Evolutionary conservation across 1,140 invertebrate genomes (phyloP).

Genomic region (Armadillidium nasatum): DNA sequence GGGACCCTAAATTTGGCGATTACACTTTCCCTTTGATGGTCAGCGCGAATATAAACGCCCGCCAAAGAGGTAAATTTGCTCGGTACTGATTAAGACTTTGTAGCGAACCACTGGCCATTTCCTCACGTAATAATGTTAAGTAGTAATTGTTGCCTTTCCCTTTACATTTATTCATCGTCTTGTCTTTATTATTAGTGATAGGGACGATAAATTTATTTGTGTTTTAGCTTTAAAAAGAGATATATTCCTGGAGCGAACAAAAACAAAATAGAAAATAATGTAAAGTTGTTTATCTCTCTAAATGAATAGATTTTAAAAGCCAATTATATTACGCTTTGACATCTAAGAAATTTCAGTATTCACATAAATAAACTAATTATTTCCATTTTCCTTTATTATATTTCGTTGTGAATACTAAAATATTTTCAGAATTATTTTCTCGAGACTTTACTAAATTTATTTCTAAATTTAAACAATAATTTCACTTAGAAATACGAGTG

Average conservation of each 20-base stretch:
- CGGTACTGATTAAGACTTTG: constrained; percentile 9
- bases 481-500: constrained; percentile 1
- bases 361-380: too few relatives aligned
- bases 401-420: neutral
- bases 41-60: neutral
- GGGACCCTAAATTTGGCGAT: neutral
- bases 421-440: neutral
- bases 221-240: neutral
- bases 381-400: too few relatives aligned
- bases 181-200: constrained; percentile 8
- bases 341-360: too few relatives aligned
- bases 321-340: too few relatives aligned
- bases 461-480: neutral
- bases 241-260: too few relatives aligned
- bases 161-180: constrained; percentile 11
- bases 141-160: constrained; percentile 6
- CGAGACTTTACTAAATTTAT: neutral
- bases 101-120: constrained; percentile 11
- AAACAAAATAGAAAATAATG: too few relatives aligned
- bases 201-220: constrained; percentile 13
- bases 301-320: too few relatives aligned
- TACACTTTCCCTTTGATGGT: constrained; percentile 9
- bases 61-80: neutral
- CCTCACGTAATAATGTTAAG: constrained; percentile 10
- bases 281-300: too few relatives aligned